Base-by-base conservation (phyloP, 2,797 vertebrate species). In the Acropternis orthonyx region DNA sequence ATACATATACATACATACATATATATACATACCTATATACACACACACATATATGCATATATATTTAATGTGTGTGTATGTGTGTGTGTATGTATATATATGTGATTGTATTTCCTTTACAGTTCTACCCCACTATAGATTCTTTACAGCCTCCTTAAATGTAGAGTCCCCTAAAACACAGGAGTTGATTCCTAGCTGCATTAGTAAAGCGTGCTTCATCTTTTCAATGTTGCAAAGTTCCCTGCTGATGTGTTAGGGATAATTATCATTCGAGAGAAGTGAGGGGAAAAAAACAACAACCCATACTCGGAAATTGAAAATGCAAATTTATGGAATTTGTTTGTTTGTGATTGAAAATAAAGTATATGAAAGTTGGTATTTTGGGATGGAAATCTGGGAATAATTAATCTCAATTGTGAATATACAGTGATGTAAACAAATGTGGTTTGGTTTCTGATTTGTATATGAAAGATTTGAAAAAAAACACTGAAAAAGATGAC, bases 191-290 rank as follows among this genome's bases (percentile, higher is more conserved):
- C 32, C 92, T 89, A 83, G 32, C 51, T 96, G 43, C 66, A 93
- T 89, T 62, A 85, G 37, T 85, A 79, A 95, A 90, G n/a, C 43
- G 49, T 81, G 48, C 16, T 94, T 75, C 18, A 32, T 37, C 41
- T 82, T 34, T 77, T 77, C 58, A 71, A 77, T 81, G 34, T 92
- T 39, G 36, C 27, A 61, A 61, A 61, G 8, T 39, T 95, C 74
- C 75, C 75, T 67, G 84, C 27, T 58, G 85, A 73, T 61, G 26
- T 72, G 46, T 11, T 76, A 34, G 46, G 48, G 97, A 97, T 97
- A 96, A 96, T 90, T 96, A 94, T 93, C 86, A 91, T 62, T 95
- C 10, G 76, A 85, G 24, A 72, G 34, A 62, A 89, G 49, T 76
- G 37, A 94, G 73, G 73, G 73, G 73, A 94, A 96, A 95, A 94